These are phyloP conservation scores for Scalopus aquaticus DNA, from an alignment of 2,113 vertebrate genomes.

Conservation along the genomic window DNA sequence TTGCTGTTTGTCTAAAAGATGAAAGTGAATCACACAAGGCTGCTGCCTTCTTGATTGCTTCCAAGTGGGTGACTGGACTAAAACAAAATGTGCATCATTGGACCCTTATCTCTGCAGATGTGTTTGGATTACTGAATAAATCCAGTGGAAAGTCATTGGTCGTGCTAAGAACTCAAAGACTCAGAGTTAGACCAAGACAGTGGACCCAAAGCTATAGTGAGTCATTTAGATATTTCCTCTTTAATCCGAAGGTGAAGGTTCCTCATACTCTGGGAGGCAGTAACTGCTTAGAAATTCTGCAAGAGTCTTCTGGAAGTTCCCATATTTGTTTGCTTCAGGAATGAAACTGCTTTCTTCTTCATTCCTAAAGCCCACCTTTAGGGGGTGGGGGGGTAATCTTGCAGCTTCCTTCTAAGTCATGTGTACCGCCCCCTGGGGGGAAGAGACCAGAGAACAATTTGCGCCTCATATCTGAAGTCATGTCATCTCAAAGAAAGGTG, in stretches of 20 bases:
- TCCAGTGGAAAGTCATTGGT: constrained; percentile 39
- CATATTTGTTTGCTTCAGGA: neutral
- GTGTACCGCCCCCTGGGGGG: too few species aligned
- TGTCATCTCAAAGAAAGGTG: neutral
- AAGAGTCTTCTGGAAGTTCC: neutral
- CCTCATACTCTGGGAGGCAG: neutral
- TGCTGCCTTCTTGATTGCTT: neutral
- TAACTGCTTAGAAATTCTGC: neutral
- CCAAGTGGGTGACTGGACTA: neutral
- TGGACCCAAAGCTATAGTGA: neutral
- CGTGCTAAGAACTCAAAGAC: neutral
- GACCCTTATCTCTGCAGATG: neutral
- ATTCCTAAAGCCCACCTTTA: neutral
- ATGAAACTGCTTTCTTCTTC: neutral
- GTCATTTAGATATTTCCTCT: neutral
- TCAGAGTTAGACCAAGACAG: neutral
- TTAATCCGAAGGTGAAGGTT: neutral
- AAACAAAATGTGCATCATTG: neutral
- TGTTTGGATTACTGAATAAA: neutral
- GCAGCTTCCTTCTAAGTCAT: neutral
- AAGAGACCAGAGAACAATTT: neutral
- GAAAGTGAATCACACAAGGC: neutral
- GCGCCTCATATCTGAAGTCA: neutral
- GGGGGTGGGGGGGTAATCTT: neutral
- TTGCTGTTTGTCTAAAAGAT: neutral